phyloP scores from a whole-genome alignment of 2,113 vertebrate genomes.

The Trachemys scripta region DNA sequence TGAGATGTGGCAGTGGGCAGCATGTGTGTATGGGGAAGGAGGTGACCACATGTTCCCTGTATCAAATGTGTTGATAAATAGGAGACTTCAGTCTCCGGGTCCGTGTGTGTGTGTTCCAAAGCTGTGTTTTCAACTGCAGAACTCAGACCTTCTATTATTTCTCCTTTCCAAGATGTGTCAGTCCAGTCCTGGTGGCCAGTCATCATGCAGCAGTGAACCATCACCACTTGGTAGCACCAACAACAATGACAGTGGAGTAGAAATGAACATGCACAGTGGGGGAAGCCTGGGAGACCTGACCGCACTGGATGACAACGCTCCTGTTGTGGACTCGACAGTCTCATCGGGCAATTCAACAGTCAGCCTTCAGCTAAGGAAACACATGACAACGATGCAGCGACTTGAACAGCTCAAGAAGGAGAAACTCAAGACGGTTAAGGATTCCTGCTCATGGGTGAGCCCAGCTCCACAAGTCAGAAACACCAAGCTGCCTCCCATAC shows the following conservation, averaged over 20 bases:
- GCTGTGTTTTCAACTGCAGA: neutral
- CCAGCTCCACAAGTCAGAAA: conserved; percentile 87
- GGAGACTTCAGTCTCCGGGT: neutral
- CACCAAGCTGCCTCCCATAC: conserved; percentile 96
- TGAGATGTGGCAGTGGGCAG: neutral
- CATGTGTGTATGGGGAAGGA: neutral
- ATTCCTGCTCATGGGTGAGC: conserved; percentile 92
- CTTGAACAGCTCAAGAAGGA: conserved; percentile 98
- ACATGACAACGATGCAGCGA: conserved; percentile 87
- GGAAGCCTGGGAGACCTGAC: conserved; percentile 97
- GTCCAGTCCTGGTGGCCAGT: conserved; percentile 97
- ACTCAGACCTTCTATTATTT: neutral
- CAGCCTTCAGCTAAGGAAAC: conserved; percentile 93
- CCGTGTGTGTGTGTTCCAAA: too few relatives aligned
- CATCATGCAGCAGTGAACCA: conserved; percentile 97
- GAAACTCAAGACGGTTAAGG: conserved; percentile 93
- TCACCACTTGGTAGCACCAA: conserved; percentile 95
- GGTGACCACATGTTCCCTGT: neutral
- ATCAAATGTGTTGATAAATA: neutral
- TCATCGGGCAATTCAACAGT: conserved; percentile 86
- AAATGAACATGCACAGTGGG: conserved; percentile 94
- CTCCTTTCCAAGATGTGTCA: conserved; percentile 89
- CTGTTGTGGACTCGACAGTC: conserved; percentile 90
- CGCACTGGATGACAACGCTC: conserved; percentile 85
- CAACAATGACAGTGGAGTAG: conserved; percentile 98